A percentile compares a stretch with the other conserved stretches of the same genome.
Evolutionary conservation across 1,140 invertebrate genomes (phyloP).

Genomic region (Tetraneura akinire): DNA sequence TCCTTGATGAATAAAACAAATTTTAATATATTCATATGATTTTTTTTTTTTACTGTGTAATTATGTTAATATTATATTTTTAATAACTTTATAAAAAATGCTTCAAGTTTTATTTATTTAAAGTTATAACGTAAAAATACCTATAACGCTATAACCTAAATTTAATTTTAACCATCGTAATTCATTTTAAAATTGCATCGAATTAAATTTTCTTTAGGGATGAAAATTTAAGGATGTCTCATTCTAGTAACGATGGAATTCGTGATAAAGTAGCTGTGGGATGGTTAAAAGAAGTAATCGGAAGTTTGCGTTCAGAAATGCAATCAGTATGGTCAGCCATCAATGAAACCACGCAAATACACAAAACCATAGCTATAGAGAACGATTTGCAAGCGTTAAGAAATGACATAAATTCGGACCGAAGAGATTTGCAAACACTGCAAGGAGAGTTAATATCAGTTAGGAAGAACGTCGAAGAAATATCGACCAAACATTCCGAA

Average conservation of each 20-base stretch:
- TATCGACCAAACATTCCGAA: background rate
- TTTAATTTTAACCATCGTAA: no score
- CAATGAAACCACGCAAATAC: constrained; percentile 31
- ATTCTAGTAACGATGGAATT: background rate
- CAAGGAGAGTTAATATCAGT: constrained; percentile 38
- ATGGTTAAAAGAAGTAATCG: constrained; percentile 44
- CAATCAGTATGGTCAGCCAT: constrained; percentile 43
- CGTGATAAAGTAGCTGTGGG: constrained; percentile 34
- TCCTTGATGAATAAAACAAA: background rate
- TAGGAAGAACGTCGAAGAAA: constrained; percentile 32
- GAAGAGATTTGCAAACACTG: constrained; percentile 28
- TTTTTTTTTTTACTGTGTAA: background rate
- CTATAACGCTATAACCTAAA: no score
- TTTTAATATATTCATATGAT: constrained; percentile 20
- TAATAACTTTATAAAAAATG: background rate
- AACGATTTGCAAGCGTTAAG: constrained; percentile 38
- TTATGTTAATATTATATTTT: background rate
- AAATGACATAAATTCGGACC: constrained; percentile 24
- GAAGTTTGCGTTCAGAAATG: constrained; percentile 34
- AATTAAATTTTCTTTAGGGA: background rate
- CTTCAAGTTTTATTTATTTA: no score
- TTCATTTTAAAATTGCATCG: no score
- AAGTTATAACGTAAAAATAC: background rate
- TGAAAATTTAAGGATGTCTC: constrained; percentile 11
- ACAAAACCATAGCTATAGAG: constrained; percentile 14